A percentile compares a stretch with the other conserved stretches of the same genome.
These are phyloP conservation scores for Gortyna flavago DNA, from an alignment of 2,888 invertebrate genomes.

Conservation along the genomic window DNA sequence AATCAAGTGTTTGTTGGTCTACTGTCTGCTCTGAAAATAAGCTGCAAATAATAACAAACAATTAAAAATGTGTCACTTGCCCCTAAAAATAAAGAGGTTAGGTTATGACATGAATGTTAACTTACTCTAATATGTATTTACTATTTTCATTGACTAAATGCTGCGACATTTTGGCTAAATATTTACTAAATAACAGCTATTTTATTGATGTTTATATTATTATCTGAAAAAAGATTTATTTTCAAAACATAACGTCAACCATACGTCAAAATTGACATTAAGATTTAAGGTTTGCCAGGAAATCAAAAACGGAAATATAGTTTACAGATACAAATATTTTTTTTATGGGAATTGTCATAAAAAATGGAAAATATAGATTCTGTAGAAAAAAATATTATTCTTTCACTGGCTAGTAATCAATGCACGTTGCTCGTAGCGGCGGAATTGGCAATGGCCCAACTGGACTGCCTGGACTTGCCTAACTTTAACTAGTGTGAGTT, in stretches of 20 bases:
- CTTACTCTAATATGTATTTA: conserved; percentile 88
- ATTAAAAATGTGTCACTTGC: conserved; percentile 31
- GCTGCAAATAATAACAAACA: conserved; percentile 83
- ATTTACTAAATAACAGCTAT: conserved; percentile 12
- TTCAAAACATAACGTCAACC: conserved; percentile 61
- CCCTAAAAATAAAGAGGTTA: conserved; percentile 62
- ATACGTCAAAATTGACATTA: conserved; percentile 52
- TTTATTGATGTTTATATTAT: conserved; percentile 26
- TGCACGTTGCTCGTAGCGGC: background rate
- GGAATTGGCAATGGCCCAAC: background rate
- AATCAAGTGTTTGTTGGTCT: conserved; percentile 93
- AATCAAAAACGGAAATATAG: background rate
- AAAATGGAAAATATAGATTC: background rate
- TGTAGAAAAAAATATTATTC: background rate
- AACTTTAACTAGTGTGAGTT: no score
- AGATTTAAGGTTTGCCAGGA: conserved; percentile 21
- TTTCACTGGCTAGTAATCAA: background rate
- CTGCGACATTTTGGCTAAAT: conserved; percentile 79
- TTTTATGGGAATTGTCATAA: background rate
- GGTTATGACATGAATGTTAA: conserved; percentile 53
- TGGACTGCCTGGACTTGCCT: no score
- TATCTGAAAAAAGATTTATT: conserved; percentile 34
- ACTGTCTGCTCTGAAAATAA: conserved; percentile 93
- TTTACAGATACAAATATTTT: background rate
- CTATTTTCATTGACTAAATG: conserved; percentile 86